Base-by-base conservation (phyloP, 1,140 invertebrate genomes). In the Gryon sp. region DNA sequence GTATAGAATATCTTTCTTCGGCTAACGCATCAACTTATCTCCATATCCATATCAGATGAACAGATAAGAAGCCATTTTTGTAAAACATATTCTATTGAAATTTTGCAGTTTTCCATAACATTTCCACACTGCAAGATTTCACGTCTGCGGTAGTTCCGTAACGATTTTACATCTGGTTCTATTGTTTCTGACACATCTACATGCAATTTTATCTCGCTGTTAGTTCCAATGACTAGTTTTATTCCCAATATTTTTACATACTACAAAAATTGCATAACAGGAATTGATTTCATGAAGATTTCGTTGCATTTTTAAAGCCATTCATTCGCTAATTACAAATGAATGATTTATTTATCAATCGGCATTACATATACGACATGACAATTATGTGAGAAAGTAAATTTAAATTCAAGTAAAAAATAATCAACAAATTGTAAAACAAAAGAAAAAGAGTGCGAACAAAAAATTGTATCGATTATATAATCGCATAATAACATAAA, bases 401-500 rank as follows among this genome's bases (percentile, higher is more conserved):
- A 24, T 24, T 24, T 24, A 24, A 24, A 24, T n/a, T n/a, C n/a
- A n/a, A n/a, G n/a, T n/a, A n/a, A n/a, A n/a, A n/a, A n/a, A n/a
- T n/a, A n/a, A n/a, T n/a, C n/a, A n/a, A n/a, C 18, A 32, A 16
- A 48, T 9, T 32, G 20, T 16, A 34, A 11, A 1, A 41, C 11
- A 20, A n/a, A 15, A n/a, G 2, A 41, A 55, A 18, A 41, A 1
- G 5, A 32, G n/a, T n/a, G n/a, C n/a, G n/a, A n/a, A n/a, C n/a
- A 12, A 18, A 26, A 46, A 40, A 18, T 9, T 69, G 57, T 72
- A 72, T 53, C 68, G 4, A 36, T 36, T 52, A 45, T 45, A 36
- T 48, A 59, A 57, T 68, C 53, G 8, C 43, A 36, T 38, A 48
- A 72, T 57, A 41, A 57, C 48, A 46, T 62, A 62, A 72, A 72